Conservation (phyloP, 2,113 vertebrate genomes). For the Galemys pyrenaicus region DNA sequence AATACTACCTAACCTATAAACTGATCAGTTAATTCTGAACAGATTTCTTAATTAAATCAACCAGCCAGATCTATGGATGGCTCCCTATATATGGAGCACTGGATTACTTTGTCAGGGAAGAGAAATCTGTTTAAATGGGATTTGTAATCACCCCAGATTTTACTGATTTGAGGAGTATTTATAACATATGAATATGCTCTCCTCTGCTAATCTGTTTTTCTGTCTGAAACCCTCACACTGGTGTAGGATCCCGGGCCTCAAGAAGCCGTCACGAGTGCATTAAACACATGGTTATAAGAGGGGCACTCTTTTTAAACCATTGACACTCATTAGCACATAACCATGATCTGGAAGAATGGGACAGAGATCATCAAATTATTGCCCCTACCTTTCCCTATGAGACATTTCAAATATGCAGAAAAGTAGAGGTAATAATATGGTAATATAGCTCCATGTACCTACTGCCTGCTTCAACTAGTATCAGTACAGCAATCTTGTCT, state of each 20-base stretch:
- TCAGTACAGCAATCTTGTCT: background rate
- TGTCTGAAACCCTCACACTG: background rate
- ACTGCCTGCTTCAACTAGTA: background rate
- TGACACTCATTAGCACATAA: background rate
- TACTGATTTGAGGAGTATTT: background rate
- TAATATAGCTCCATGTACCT: background rate
- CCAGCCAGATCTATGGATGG: background rate
- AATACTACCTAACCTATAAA: conserved; percentile 18
- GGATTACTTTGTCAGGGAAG: background rate
- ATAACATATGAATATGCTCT: background rate
- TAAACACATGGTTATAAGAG: background rate
- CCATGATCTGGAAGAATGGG: background rate
- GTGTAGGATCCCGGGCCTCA: background rate
- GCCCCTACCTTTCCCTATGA: background rate
- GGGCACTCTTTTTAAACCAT: background rate
- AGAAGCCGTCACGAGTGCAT: background rate
- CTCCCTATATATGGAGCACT: background rate
- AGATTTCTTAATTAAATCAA: conserved; percentile 25
- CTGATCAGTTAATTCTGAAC: background rate
- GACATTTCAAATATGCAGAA: background rate
- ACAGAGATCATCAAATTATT: background rate
- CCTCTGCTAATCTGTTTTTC: background rate
- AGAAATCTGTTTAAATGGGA: background rate
- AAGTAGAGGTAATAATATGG: background rate
- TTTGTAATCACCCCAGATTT: conserved; percentile 1